These are phyloP conservation scores for Drosophila monieri DNA, from an alignment of 2,888 invertebrate genomes.

Conservation along the genomic window DNA sequence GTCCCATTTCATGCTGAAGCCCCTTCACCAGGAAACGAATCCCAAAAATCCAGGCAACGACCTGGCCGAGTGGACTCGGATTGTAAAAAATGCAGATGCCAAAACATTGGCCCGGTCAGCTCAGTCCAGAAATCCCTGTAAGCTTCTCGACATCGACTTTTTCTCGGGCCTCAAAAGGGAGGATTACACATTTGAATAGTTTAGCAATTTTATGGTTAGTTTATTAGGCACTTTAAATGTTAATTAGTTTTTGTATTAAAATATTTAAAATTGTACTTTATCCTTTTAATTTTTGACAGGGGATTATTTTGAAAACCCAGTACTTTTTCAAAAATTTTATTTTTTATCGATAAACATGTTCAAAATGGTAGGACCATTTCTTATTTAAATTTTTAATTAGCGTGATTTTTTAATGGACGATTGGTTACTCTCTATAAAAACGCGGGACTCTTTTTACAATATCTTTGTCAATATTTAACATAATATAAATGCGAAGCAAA, in stretches of 20 bases:
- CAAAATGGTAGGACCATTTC: background rate
- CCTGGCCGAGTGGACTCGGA: conserved; percentile 70
- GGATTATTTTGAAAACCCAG: background rate
- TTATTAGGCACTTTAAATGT: background rate
- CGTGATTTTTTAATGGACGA: background rate
- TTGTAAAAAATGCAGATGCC: conserved; percentile 52
- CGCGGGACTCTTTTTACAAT: background rate
- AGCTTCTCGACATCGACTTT: conserved; percentile 32
- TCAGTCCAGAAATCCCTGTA: background rate
- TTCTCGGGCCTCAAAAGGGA: conserved; percentile 25
- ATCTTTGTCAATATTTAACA: background rate
- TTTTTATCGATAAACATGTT: background rate
- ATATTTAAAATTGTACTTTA: background rate
- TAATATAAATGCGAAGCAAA: background rate
- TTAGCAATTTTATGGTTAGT: background rate
- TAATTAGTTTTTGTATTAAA: conserved; percentile 1
- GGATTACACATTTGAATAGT: conserved; percentile 27
- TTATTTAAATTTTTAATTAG: background rate
- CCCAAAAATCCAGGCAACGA: conserved; percentile 57
- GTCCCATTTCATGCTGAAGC: conserved; percentile 77
- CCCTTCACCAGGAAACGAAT: conserved; percentile 65
- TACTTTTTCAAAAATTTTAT: background rate
- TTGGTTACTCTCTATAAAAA: background rate
- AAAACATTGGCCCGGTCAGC: background rate
- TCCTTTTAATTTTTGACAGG: background rate